Conservation (phyloP, 2,797 vertebrate genomes). For the Thunnus albacares region DNA sequence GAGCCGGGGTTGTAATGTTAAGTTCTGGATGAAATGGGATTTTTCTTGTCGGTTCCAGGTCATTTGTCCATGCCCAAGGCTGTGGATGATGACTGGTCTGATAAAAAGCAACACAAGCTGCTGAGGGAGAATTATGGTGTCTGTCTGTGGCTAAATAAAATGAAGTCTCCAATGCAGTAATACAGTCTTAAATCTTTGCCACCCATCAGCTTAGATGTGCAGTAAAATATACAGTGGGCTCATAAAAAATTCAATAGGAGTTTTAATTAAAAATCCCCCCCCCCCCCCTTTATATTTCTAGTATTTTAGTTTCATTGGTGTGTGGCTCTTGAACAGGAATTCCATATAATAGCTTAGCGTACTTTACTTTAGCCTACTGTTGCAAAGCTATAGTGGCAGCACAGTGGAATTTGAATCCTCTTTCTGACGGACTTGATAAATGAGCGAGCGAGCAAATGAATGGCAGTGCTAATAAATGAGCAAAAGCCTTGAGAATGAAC, state of each 20-base stretch:
- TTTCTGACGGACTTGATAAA: conserved; percentile 45
- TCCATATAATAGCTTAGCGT: background rate
- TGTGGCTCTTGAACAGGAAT: conserved; percentile 4
- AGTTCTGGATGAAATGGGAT: conserved; percentile 63
- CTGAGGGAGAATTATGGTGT: conserved; percentile 49
- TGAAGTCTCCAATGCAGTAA: conserved; percentile 29
- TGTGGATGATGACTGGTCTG: conserved; percentile 60
- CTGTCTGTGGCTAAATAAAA: conserved; percentile 49
- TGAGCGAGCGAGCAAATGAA: conserved; percentile 43
- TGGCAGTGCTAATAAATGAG: conserved; percentile 48
- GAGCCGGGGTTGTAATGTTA: conserved; percentile 41
- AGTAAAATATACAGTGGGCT: conserved; percentile 64
- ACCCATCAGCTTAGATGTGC: conserved; percentile 52
- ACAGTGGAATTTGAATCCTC: background rate
- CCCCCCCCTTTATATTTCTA: conserved; percentile 24
- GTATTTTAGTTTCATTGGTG: conserved; percentile 33
- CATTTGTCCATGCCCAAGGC: conserved; percentile 61
- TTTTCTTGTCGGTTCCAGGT: conserved; percentile 65
- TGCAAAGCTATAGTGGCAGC: conserved; percentile 3
- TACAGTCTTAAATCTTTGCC: conserved; percentile 53
- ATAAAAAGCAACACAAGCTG: conserved; percentile 55
- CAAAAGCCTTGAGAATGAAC: conserved; percentile 31
- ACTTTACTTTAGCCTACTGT: background rate
- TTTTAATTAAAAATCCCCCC: conserved; percentile 69
- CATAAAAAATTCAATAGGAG: conserved; percentile 67